Evolutionary conservation across 1,140 invertebrate species (phyloP), one percentile per base, ranked within the genome.

Genomic region (Lordiphosa collinella): DNA sequence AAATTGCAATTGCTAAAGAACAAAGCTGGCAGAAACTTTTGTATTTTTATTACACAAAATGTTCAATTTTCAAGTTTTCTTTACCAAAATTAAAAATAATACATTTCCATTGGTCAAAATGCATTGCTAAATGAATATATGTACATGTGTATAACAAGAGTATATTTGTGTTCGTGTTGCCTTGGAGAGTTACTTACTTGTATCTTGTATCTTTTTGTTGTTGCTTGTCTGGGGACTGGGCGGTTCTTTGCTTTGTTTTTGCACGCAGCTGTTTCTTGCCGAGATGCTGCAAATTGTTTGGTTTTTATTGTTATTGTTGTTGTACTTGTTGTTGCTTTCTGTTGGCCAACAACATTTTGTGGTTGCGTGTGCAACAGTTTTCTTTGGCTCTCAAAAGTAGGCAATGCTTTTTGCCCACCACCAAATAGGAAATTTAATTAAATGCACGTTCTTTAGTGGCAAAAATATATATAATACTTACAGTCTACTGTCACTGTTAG

Each of bases 361-460:
- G 75, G 75, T 55, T 60, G 51, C 49, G 50, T 50, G 54, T 65
- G 76, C 74, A 80, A 79, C 75, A 80, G 75, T 66, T 80, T 61
- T 60, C 58, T 31, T 34, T 31, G 18, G 18, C 38, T 35, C 64
- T 48, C 29, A 53, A 62, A 79, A 75, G 60, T 80, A 82, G 76
- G 70, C 75, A 76, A 61, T 36, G 49, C 46, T 57, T 66, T 66
- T 56, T 60, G 43, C 41, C 36, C 35, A 12, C 25, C 38, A 47
- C 46, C 41, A 25, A 29, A 69, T 54, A 71, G 76, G 76, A 80
- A 80, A 82, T 80, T 80, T 75, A 82, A 82, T 80, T 80, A 80
- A 80, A 82, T 67, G 71, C 57, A 22, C 16, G 29, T 53, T 48
- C n/a, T 43, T 22, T 46, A 62, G 44, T 34, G 34, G 31, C 61